Evolutionary conservation across 2,113 vertebrate genomes (phyloP).

Genomic region (Emydura subglobosa): DNA sequence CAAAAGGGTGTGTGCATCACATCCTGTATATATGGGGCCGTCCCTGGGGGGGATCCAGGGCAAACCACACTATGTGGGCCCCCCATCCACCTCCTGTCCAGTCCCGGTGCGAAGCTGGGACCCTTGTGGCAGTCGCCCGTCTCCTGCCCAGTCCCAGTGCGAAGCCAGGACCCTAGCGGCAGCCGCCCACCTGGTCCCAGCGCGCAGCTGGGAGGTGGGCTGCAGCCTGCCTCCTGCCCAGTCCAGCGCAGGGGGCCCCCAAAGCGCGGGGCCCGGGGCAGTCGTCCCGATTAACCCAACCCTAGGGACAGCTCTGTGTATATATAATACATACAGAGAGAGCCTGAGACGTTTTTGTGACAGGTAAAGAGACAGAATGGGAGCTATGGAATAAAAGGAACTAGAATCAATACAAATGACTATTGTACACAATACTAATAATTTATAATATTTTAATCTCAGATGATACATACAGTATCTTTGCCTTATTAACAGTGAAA

Average conservation of each 20-base stretch:
- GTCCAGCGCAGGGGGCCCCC: too few relatives aligned
- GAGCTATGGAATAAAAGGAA: neutral
- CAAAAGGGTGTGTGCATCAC: neutral
- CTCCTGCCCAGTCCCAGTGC: too few relatives aligned
- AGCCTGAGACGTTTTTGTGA: neutral
- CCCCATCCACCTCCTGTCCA: neutral
- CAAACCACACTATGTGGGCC: too few relatives aligned
- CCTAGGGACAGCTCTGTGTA: neutral
- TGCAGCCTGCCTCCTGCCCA: too few relatives aligned
- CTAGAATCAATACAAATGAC: neutral
- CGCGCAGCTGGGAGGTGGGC: too few relatives aligned
- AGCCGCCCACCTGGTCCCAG: too few relatives aligned
- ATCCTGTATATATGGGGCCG: accelerated
- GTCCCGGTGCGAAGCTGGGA: neutral
- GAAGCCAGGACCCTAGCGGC: too few relatives aligned
- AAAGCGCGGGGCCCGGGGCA: too few relatives aligned
- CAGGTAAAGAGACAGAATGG: neutral
- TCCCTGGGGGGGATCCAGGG: too few relatives aligned
- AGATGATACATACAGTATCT: neutral
- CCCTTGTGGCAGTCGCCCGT: too few relatives aligned
- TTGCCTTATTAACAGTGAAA: neutral
- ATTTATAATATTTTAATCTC: neutral
- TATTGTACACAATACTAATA: neutral
- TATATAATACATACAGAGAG: accelerated
- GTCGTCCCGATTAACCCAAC: too few relatives aligned